Percentiles rank a stretch among this genome's conserved stretches.
Conservation (phyloP, 1,140 invertebrate species). For the Neuroterus valhalla region DNA sequence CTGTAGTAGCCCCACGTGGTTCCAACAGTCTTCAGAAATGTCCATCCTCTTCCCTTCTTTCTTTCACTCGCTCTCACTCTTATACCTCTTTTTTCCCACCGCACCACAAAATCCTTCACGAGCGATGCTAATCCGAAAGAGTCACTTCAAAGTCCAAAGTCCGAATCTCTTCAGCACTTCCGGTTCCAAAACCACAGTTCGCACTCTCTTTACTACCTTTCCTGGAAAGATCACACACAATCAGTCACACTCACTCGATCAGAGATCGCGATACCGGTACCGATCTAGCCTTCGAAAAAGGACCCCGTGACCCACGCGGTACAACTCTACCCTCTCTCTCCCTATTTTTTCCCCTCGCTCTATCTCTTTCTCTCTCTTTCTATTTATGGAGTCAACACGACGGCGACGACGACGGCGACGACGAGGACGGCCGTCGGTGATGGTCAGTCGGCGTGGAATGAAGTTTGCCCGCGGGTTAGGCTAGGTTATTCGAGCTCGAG, state of each 20-base stretch:
- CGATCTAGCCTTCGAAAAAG: background rate
- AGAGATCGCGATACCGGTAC: slow-evolving; percentile 35
- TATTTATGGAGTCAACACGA: slow-evolving; percentile 45
- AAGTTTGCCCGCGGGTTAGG: slow-evolving; percentile 72
- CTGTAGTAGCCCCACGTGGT: slow-evolving; percentile 73
- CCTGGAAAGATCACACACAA: slow-evolving; percentile 41
- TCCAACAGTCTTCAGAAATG: slow-evolving; percentile 72
- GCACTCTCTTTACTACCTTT: background rate
- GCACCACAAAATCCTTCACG: background rate
- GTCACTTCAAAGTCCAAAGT: background rate
- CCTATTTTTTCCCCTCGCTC: slow-evolving; percentile 23
- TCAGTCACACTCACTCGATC: slow-evolving; percentile 30
- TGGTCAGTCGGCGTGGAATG: slow-evolving; percentile 76
- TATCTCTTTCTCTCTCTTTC: slow-evolving; percentile 25
- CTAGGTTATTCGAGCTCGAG: slow-evolving; percentile 66
- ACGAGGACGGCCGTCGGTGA: slow-evolving; percentile 72
- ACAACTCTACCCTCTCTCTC: background rate
- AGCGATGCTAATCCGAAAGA: background rate
- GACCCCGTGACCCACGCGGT: slow-evolving; percentile 9
- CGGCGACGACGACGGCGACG: slow-evolving; percentile 54
- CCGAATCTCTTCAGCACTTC: background rate
- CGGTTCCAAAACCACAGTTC: background rate
- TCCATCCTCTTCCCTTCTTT: slow-evolving; percentile 61
- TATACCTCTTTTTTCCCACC: background rate
- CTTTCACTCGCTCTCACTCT: background rate